Evolutionary conservation across 1,140 invertebrate species (phyloP), one percentile per base, ranked within the genome.

Genomic region (Micrasema longulum): DNA sequence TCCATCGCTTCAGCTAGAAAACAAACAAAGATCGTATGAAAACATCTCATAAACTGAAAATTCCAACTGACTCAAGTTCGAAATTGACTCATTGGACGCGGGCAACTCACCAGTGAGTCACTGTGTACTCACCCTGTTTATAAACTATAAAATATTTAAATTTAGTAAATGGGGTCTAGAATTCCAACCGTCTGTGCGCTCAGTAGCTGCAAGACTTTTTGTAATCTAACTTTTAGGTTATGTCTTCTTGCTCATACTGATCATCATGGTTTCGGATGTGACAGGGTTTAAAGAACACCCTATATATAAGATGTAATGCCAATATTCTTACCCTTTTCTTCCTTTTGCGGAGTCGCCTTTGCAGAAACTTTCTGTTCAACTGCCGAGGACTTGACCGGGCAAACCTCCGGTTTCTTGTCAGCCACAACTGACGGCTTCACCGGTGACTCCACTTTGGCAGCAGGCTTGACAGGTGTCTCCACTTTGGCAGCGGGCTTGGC

Each of bases 1-100:
- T 77, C 73, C 31, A 47, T 68, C 36, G 72, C 63, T 35, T 70
- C 31, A 71, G 18, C 52, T 55, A 26, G 26, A n/a, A 55, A 14
- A 47, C 16, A 47, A 14, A 16, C n/a, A 47, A 16, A 14, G 43
- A 14, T 16, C n/a, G 14, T 3, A 47, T 41, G 1, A 12, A n/a
- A 41, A 12, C 36, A 38, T 41, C 14, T 1, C 38, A 41, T 41
- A 12, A 6, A 2, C 14, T 41, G 1, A 41, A 41, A 41, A 12
- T 7, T 41, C 10, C 38, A 6, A 1, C 11, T 38, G 5, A 38
- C 12, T 38, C 5, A 38, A 12, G 36, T 12, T 38, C 5, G 36
- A 38, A 5, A 38, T 38, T 38, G 5, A 38, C 36, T 38, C 12
- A 38, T n/a, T n/a, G n/a, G n/a, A n/a, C n/a, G n/a, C n/a, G n/a